Percentiles rank a stretch among this genome's conserved stretches.
Evolutionary conservation across 2,888 invertebrate genomes (phyloP).

Genomic region (Sarcophaga variegata): DNA sequence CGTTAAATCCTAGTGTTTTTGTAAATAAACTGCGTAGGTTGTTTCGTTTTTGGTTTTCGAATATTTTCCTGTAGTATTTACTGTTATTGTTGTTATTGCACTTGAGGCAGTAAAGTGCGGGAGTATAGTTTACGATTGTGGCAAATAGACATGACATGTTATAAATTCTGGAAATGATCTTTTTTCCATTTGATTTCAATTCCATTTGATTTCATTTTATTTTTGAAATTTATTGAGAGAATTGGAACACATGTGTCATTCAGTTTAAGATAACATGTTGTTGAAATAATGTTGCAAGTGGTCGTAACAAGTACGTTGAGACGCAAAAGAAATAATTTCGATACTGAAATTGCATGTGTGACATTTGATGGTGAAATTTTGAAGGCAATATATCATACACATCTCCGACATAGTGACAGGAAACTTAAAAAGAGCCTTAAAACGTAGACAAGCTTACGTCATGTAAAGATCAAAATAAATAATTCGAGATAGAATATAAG

Average conservation of each 20-base stretch:
- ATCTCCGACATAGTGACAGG: no score
- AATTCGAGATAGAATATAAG: no score
- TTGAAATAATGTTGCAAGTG: no score
- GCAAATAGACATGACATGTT: not conserved
- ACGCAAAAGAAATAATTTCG: no score
- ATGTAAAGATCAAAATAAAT: no score
- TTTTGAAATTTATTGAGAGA: conserved; percentile 2
- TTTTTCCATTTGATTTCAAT: conserved; percentile 18
- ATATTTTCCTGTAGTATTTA: not conserved
- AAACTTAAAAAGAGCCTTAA: no score
- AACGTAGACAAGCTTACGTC: no score
- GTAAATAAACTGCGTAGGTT: not conserved
- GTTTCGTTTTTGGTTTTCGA: not conserved
- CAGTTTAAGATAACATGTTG: no score
- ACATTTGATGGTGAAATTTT: no score
- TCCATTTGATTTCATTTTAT: not conserved
- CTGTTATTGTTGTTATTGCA: not conserved
- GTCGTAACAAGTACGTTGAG: no score
- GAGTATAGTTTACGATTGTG: not conserved
- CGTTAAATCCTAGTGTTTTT: not conserved
- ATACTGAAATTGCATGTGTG: no score
- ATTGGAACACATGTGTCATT: conserved; percentile 7
- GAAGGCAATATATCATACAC: no score
- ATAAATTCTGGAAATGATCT: conserved; percentile 27
- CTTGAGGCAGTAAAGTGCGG: not conserved